These are phyloP conservation scores for Crenuchus spilurus DNA, from an alignment of 2,797 vertebrate genomes.

Conservation along the genomic window DNA sequence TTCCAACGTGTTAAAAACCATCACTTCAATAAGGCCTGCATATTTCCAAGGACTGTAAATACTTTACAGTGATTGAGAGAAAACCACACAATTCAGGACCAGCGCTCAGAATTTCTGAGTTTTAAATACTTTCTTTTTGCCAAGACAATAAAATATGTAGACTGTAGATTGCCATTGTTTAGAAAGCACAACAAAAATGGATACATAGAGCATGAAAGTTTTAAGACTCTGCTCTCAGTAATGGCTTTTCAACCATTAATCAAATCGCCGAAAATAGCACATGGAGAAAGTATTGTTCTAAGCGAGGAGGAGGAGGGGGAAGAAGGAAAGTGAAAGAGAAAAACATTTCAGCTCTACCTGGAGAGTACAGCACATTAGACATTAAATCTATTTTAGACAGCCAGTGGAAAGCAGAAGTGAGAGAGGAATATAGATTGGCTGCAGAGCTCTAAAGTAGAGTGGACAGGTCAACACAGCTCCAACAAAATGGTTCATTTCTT, in stretches of 20 bases:
- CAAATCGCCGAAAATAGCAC: slow-evolving; percentile 48
- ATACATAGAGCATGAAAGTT: slow-evolving; percentile 48
- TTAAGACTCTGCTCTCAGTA: slow-evolving; percentile 48
- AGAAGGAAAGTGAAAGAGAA: slow-evolving; percentile 3
- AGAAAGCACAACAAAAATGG: slow-evolving; percentile 31
- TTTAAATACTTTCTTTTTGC: slow-evolving; percentile 29
- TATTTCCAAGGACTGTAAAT: slow-evolving; percentile 42
- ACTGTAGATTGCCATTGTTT: slow-evolving; percentile 34
- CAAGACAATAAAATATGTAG: not conserved
- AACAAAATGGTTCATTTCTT: no score
- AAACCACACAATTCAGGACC: slow-evolving; percentile 19
- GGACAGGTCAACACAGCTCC: not conserved
- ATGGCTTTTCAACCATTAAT: slow-evolving; percentile 51
- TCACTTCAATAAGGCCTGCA: slow-evolving; percentile 25
- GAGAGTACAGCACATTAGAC: slow-evolving; percentile 44
- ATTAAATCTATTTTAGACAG: slow-evolving; percentile 53
- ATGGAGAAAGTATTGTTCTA: slow-evolving; percentile 43
- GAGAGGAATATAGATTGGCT: slow-evolving; percentile 10
- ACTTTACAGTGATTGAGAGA: slow-evolving; percentile 30
- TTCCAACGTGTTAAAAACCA: slow-evolving; percentile 31
- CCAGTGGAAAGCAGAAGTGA: slow-evolving; percentile 14
- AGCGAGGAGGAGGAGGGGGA: not conserved
- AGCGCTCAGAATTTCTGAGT: slow-evolving; percentile 14
- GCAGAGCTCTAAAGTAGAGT: not conserved
- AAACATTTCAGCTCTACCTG: slow-evolving; percentile 38